Evolutionary conservation across 2,888 invertebrate genomes (phyloP), one percentile per base, ranked within the genome.

Genomic region (Dioctria linearis): DNA sequence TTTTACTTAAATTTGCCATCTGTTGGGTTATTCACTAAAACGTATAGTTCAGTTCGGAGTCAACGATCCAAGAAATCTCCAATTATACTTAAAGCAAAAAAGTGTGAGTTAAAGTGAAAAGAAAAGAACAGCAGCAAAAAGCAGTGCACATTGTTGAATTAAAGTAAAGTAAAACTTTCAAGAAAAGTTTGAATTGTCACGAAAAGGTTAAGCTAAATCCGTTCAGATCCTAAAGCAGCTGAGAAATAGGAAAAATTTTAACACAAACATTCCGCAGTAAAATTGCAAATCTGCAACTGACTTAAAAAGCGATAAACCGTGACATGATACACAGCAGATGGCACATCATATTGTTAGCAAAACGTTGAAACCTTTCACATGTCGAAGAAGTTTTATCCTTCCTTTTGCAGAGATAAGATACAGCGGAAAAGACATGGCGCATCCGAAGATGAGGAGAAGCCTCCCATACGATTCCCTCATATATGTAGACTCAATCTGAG

Each of bases 231-330:
- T 25, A 25, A 25, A 25, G 25, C 25, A 25, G 25, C 25, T 25
- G 25, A 25, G 59, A 59, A 59, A n/a, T 5, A 25, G 6, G 25
- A 59, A 59, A 59, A 59, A n/a, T 42, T 42, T 75, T 59, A 59
- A 59, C 59, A 59, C 43, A 75, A 75, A 75, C 61, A 59, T 75
- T 75, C 75, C 25, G 46, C 42, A 61, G 59, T 59, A 61, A 75
- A 75, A 75, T 75, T 75, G 75, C 75, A 75, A 75, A 75, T 75
- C 75, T 75, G 75, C 75, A 75, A 75, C 75, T 75, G 75, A 75
- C 75, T 75, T 75, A 75, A 75, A 75, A 75, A 75, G 75, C 75
- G 75, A 75, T 75, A 75, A 75, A 59, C 75, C 75, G 13, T 42
- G 75, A 75, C 75, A 75, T 59, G 43, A 43, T 59, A 75, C 75